A percentile compares a stretch with the other conserved stretches of the same genome.
Conservation (phyloP, 2,113 vertebrate species). For the Amphiprion ocellaris region DNA sequence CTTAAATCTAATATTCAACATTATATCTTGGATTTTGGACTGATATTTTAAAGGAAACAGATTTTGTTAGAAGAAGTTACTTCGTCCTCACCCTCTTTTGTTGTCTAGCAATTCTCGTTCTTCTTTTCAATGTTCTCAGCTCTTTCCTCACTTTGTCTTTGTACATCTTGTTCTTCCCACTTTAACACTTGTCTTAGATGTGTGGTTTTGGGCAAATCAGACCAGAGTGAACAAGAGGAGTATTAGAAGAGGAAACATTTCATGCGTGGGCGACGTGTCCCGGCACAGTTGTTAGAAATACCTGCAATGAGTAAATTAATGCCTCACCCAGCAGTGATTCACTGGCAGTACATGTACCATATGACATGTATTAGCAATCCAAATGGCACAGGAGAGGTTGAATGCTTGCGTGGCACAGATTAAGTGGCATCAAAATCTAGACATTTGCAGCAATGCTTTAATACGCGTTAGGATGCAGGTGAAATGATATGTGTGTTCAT, state of each 20-base stretch:
- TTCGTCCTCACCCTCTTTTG: too few relatives aligned
- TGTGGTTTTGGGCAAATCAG: conserved; percentile 22
- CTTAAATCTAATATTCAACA: neutral
- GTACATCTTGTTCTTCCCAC: conserved; percentile 42
- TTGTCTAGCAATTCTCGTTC: neutral
- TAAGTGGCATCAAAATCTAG: conserved; percentile 6
- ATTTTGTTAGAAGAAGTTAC: neutral
- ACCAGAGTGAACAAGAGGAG: conserved; percentile 11
- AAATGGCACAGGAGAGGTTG: conserved; percentile 10
- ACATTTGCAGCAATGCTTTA: neutral
- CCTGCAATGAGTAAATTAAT: conserved; percentile 40
- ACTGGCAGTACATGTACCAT: conserved; percentile 26
- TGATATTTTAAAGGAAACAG: neutral
- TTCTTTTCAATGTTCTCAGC: conserved; percentile 9
- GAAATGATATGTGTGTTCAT: neutral
- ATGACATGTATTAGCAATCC: conserved; percentile 12
- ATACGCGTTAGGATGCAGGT: neutral
- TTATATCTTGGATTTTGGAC: too few relatives aligned
- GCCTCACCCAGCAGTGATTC: conserved; percentile 18
- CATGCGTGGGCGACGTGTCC: conserved; percentile 24
- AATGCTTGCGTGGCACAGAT: conserved; percentile 6
- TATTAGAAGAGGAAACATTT: conserved; percentile 11
- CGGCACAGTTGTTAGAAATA: conserved; percentile 42
- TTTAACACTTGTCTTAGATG: conserved; percentile 24
- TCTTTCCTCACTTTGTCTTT: conserved; percentile 19